phyloP scores from a whole-genome alignment of 2,888 invertebrate genomes.

The Cataglyphis livida region DNA sequence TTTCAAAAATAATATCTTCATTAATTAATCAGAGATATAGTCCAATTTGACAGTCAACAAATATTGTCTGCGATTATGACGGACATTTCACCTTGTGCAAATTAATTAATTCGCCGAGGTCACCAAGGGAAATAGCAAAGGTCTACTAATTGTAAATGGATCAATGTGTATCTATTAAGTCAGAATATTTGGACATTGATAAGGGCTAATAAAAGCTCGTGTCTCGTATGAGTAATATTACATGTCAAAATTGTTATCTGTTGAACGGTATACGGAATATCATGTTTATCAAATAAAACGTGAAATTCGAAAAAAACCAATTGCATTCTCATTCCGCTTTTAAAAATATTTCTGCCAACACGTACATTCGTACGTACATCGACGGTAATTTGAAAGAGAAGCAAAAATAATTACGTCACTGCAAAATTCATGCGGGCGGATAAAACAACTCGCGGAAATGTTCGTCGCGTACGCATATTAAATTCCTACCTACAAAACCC shows the following conservation, averaged over 20 bases:
- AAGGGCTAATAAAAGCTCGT: conserved; percentile 49
- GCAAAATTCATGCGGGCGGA: conserved; percentile 34
- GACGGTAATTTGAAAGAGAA: conserved; percentile 32
- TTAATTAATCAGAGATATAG: neutral
- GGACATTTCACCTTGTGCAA: conserved; percentile 26
- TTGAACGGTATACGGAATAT: neutral
- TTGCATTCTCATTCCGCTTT: neutral
- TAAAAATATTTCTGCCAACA: conserved; percentile 28
- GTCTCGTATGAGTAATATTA: conserved; percentile 13
- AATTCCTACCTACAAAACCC: conserved; percentile 40
- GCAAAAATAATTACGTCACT: conserved; percentile 46
- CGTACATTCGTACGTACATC: conserved; percentile 5
- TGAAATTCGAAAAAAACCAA: conserved; percentile 16
- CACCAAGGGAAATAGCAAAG: conserved; percentile 48
- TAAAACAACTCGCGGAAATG: conserved; percentile 34
- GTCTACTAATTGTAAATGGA: conserved; percentile 38
- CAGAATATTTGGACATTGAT: conserved; percentile 59
- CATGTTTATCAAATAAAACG: neutral
- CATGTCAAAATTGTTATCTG: neutral
- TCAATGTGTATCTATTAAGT: conserved; percentile 35
- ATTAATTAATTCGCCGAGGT: conserved; percentile 57
- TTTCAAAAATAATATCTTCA: neutral
- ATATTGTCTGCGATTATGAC: conserved; percentile 41
- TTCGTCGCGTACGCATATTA: conserved; percentile 41
- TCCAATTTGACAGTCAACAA: conserved; percentile 24